phyloP scores from a whole-genome alignment of 2,888 invertebrate genomes.

The Sinotaia quadrata region DNA sequence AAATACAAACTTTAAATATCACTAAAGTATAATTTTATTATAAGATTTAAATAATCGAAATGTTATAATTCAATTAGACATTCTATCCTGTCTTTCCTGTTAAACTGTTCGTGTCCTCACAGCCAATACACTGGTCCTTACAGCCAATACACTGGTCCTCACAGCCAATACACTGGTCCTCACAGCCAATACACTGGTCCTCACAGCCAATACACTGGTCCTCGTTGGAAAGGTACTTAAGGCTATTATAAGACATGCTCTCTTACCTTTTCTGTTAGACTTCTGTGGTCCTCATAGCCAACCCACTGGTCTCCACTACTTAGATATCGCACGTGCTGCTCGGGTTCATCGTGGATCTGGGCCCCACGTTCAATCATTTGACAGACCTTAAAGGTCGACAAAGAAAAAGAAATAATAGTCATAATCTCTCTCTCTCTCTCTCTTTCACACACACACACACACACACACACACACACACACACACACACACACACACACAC shows the following conservation, averaged over 20 bases:
- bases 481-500: too few species aligned
- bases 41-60: too few species aligned
- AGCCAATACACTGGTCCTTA: constrained; percentile 52
- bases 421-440: not conserved
- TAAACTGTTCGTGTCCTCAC: constrained; percentile 47
- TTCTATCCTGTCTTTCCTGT: constrained; percentile 6
- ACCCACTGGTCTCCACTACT: constrained; percentile 33
- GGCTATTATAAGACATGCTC: too few species aligned
- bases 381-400: constrained; percentile 39
- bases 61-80: too few species aligned
- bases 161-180: too few species aligned
- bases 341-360: constrained; percentile 21
- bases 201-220: too few species aligned
- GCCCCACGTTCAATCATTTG: constrained; percentile 29
- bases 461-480: constrained; percentile 1
- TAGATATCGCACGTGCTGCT: constrained; percentile 33
- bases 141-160: too few species aligned
- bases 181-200: too few species aligned
- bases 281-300: constrained; percentile 28
- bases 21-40: too few species aligned
- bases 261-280: constrained; percentile 33
- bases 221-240: too few species aligned
- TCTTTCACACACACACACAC: not conserved
- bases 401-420: too few species aligned
- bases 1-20: too few species aligned